Evolutionary conservation across 2,888 invertebrate genomes (phyloP).

Genomic region (Microplitis deprimator): DNA sequence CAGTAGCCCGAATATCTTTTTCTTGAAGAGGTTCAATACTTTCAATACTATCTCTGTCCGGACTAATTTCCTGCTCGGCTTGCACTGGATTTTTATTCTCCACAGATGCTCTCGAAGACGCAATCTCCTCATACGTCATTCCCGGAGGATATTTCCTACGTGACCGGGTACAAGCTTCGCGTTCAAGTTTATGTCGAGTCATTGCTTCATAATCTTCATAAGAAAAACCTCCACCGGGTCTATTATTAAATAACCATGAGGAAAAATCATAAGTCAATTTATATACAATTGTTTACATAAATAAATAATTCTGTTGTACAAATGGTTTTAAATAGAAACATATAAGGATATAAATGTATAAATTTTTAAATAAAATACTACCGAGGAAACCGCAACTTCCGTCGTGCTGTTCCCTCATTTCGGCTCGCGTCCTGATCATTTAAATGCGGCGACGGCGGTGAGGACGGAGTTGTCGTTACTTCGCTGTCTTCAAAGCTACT

Average conservation of each 20-base stretch:
- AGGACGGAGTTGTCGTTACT: slow-evolving; percentile 60
- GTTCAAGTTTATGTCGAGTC: slow-evolving; percentile 68
- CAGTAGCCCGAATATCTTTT: slow-evolving; percentile 69
- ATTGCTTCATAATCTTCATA: slow-evolving; percentile 71
- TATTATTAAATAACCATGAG: slow-evolving; percentile 37
- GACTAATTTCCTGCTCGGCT: slow-evolving; percentile 57
- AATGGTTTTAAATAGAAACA: too few species aligned
- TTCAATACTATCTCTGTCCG: slow-evolving; percentile 64
- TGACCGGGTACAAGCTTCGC: slow-evolving; percentile 61
- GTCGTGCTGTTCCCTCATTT: slow-evolving; percentile 50
- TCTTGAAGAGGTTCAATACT: slow-evolving; percentile 68
- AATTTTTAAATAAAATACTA: slow-evolving; percentile 38
- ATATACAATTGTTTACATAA: too few species aligned
- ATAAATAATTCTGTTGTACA: too few species aligned
- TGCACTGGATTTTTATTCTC: slow-evolving; percentile 52
- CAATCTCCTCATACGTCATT: slow-evolving; percentile 70
- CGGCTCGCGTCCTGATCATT: slow-evolving; percentile 51
- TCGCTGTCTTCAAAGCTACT: slow-evolving; percentile 69
- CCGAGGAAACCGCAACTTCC: slow-evolving; percentile 63
- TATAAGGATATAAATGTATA: too few species aligned
- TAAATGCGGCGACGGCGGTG: slow-evolving; percentile 58
- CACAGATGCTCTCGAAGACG: slow-evolving; percentile 62
- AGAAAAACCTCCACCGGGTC: slow-evolving; percentile 65
- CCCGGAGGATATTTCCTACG: slow-evolving; percentile 65
- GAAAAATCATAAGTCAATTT: neutral